phyloP scores from a whole-genome alignment of 92 coral and sea anemone species.

The Ricordea florida region DNA sequence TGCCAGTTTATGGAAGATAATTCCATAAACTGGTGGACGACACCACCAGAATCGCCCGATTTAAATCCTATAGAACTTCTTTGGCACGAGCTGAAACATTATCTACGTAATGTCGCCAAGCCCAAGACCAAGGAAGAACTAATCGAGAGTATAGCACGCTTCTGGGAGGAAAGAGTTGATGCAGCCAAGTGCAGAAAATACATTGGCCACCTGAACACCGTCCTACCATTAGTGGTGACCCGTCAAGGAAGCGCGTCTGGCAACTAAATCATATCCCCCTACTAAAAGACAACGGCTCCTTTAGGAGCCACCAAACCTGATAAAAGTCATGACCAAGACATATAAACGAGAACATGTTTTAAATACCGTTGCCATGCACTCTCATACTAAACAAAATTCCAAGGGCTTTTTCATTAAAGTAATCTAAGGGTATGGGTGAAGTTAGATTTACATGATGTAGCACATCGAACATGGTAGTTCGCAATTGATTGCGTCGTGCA shows the following conservation, averaged over 20 bases:
- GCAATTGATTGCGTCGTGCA: too few species aligned
- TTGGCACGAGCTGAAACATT: slow-evolving; percentile 53
- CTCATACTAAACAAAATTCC: too few species aligned
- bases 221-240: slow-evolving; percentile 22
- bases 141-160: slow-evolving; percentile 21
- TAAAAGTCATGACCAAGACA: not conserved
- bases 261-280: not conserved
- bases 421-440: too few species aligned
- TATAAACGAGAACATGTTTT: too few species aligned
- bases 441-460: too few species aligned
- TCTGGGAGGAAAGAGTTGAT: slow-evolving; percentile 50
- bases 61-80: slow-evolving; percentile 47
- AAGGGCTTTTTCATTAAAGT: too few species aligned
- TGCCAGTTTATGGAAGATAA: not conserved
- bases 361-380: too few species aligned
- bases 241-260: slow-evolving; percentile 51
- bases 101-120: slow-evolving; percentile 35
- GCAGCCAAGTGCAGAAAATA: slow-evolving; percentile 44
- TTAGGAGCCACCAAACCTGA: not conserved
- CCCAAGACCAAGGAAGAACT: slow-evolving; percentile 43
- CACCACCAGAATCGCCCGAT: slow-evolving; percentile 54
- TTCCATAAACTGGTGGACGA: slow-evolving; percentile 50
- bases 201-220: slow-evolving; percentile 56
- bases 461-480: too few species aligned
- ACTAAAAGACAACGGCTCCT: not conserved